A percentile compares a stretch with the other conserved stretches of the same genome.
Conservation (phyloP, 1,140 invertebrate genomes). For the Maniola jurtina region DNA sequence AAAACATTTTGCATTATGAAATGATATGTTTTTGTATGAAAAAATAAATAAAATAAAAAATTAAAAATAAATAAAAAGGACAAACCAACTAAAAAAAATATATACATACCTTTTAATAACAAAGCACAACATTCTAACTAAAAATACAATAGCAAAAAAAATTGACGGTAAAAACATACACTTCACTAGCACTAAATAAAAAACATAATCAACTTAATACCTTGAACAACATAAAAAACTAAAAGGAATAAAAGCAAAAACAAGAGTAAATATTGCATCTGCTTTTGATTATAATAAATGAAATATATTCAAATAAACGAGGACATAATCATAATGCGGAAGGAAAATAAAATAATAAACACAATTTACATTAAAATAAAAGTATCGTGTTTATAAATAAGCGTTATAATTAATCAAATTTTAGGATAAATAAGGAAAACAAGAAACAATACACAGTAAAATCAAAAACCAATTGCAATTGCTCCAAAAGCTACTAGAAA, state of each 20-base stretch:
- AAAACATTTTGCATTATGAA: slow-evolving; percentile 32
- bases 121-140: slow-evolving; percentile 13
- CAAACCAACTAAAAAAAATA: slow-evolving; percentile 25
- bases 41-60: not conserved
- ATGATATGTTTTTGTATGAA: not conserved
- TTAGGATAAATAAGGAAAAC: not conserved
- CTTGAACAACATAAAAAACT: not conserved
- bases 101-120: slow-evolving; percentile 24
- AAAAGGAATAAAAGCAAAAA: not conserved
- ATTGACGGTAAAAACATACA: slow-evolving; percentile 7
- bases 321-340: no score
- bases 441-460: not conserved
- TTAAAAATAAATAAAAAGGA: slow-evolving; percentile 14
- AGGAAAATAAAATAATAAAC: no score
- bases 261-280: not conserved
- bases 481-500: not conserved
- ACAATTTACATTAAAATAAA: no score
- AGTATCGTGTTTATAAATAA: no score
- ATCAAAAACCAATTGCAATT: not conserved
- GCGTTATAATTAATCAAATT: no score
- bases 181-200: slow-evolving; percentile 8
- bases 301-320: no score
- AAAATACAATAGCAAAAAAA: not conserved
- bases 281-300: no score
- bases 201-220: not conserved